A percentile compares a stretch with the other conserved stretches of the same genome.
Conservation (phyloP, 2,113 vertebrate species). For the Polypterus bichir region DNA sequence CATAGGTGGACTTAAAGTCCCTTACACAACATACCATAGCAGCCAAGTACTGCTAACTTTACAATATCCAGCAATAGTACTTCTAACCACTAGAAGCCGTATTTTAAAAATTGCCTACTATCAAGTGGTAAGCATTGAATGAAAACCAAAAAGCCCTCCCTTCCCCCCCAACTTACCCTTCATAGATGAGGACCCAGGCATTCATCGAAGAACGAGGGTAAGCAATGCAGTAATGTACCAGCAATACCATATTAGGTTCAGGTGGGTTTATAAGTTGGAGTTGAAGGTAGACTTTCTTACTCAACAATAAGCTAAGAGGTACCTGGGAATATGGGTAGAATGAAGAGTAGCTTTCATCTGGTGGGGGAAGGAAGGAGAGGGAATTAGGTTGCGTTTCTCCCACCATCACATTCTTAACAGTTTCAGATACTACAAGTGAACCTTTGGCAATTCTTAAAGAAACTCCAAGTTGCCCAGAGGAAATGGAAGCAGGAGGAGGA, state of each 20-base stretch:
- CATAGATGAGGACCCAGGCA: slow-evolving; percentile 40
- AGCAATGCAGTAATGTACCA: slow-evolving; percentile 51
- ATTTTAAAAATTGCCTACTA: too few relatives aligned
- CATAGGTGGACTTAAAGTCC: too few relatives aligned
- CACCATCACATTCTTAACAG: too few relatives aligned
- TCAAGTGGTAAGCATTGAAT: too few relatives aligned
- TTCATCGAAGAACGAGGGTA: slow-evolving; percentile 39
- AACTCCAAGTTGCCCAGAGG: slow-evolving; percentile 27
- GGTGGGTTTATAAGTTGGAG: slow-evolving; percentile 20
- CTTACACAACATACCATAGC: too few relatives aligned
- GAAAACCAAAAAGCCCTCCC: too few relatives aligned
- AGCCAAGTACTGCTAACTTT: too few relatives aligned
- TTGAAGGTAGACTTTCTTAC: slow-evolving; percentile 38
- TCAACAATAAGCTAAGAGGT: slow-evolving; percentile 35
- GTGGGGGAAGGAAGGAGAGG: neutral
- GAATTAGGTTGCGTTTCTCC: too few relatives aligned
- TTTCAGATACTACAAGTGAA: slow-evolving; percentile 6
- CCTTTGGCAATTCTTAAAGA: slow-evolving; percentile 40
- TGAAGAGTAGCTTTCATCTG: slow-evolving; percentile 32
- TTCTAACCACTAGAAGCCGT: too few relatives aligned
- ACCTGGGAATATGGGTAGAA: slow-evolving; percentile 26
- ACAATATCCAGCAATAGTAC: too few relatives aligned
- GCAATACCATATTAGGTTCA: slow-evolving; percentile 26
- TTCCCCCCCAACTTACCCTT: slow-evolving; percentile 44
- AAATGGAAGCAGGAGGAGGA: slow-evolving; percentile 9